Evolutionary conservation across 1,140 invertebrate genomes (phyloP).

Genomic region (Trachymyrmex cornetzi): DNA sequence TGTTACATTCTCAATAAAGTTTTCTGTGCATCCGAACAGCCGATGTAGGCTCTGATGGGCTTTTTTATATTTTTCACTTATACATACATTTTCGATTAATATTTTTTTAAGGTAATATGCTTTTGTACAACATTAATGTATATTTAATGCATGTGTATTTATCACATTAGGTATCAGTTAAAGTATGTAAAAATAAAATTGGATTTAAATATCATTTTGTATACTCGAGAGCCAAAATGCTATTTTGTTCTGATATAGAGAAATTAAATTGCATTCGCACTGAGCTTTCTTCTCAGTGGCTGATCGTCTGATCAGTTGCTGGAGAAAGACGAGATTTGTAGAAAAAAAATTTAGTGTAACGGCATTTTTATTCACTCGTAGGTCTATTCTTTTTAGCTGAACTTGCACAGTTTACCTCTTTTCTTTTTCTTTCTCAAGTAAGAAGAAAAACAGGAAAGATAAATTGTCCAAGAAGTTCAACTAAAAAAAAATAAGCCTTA

Average conservation of each 20-base stretch:
- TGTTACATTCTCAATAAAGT: too few species aligned
- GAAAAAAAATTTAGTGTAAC: not conserved
- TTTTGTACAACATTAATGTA: not conserved
- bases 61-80: not conserved
- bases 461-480: too few species aligned
- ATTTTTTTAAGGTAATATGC: constrained; percentile 15
- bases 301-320: not conserved
- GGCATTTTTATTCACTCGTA: not conserved
- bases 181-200: constrained; percentile 4
- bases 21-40: too few species aligned
- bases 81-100: not conserved
- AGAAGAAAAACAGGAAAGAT: not conserved
- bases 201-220: not conserved
- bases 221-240: not conserved
- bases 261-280: not conserved
- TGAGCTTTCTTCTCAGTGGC: not conserved
- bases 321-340: not conserved
- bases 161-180: not conserved
- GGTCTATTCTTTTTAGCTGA: too few species aligned
- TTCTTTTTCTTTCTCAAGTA: not conserved
- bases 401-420: not conserved
- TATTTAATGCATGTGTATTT: not conserved
- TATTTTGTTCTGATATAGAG: not conserved
- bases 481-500: too few species aligned
- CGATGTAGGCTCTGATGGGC: too few species aligned